Percentiles rank a stretch among this genome's conserved stretches.
These are phyloP conservation scores for Seira musarum DNA, from an alignment of 2,888 invertebrate species.

Conservation along the genomic window DNA sequence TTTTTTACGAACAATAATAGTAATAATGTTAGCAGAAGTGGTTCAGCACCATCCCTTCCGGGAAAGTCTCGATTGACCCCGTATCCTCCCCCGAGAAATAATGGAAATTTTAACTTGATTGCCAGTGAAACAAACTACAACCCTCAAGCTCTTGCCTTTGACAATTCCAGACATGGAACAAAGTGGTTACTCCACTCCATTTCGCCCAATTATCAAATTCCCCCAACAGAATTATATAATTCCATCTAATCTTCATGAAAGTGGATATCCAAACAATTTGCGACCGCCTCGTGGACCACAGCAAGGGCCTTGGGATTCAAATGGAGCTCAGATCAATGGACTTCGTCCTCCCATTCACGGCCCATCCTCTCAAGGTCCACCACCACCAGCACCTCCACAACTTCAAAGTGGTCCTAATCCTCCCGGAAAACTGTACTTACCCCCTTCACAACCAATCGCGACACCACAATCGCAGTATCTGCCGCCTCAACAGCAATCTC, in stretches of 20 bases:
- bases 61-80: not conserved
- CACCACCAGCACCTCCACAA: conserved; percentile 16
- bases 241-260: not conserved
- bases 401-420: conserved; percentile 17
- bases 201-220: conserved; percentile 26
- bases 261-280: conserved; percentile 13
- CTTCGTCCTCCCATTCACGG: conserved; percentile 19
- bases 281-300: conserved; percentile 10
- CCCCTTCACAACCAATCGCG: not conserved
- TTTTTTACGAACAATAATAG: not conserved
- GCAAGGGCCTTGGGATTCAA: not conserved
- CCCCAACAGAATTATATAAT: conserved; percentile 17
- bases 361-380: not conserved
- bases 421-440: not conserved
- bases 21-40: not conserved
- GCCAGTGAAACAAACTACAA: conserved; percentile 17
- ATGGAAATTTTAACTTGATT: conserved; percentile 14
- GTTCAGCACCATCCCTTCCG: not conserved
- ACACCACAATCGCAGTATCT: not conserved
- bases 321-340: conserved; percentile 17
- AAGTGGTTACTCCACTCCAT: conserved; percentile 12
- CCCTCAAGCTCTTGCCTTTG: not conserved
- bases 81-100: not conserved
- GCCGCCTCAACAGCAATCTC: conserved; percentile 14
- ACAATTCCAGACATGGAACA: not conserved